A percentile compares a stretch with the other conserved stretches of the same genome.
These are phyloP conservation scores for Lymantria monacha DNA, from an alignment of 2,888 invertebrate genomes.

Conservation along the genomic window DNA sequence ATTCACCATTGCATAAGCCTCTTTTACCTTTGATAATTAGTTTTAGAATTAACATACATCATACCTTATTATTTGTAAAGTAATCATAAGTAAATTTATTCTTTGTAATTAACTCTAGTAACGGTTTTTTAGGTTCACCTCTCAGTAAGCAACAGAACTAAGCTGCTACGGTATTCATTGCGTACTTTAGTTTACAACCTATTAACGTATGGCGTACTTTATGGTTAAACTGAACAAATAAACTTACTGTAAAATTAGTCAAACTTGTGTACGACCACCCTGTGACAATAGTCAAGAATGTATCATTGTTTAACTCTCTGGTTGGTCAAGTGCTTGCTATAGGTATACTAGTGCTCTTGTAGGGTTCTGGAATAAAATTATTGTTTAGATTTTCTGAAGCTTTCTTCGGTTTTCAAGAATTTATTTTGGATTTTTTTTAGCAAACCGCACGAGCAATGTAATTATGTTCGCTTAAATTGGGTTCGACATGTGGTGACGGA, in stretches of 20 bases:
- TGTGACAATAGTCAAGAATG: not conserved
- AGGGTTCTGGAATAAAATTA: no score
- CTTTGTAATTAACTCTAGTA: constrained; percentile 36
- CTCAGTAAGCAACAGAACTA: constrained; percentile 11
- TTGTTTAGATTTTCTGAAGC: no score
- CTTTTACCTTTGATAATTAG: constrained; percentile 47
- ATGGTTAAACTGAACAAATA: constrained; percentile 9
- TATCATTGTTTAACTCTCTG: no score
- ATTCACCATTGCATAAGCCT: constrained; percentile 11
- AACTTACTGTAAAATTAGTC: not conserved
- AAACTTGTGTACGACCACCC: not conserved
- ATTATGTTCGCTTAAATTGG: no score
- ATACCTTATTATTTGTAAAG: constrained; percentile 45
- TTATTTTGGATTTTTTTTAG: no score
- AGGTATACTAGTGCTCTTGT: no score
- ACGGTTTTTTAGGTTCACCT: constrained; percentile 22
- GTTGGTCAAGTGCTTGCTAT: no score
- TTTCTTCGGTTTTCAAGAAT: no score
- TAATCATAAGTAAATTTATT: constrained; percentile 48
- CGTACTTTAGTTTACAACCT: constrained; percentile 22
- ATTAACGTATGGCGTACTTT: constrained; percentile 10
- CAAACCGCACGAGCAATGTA: no score
- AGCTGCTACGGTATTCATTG: not conserved
- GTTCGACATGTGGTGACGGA: no score
- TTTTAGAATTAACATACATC: constrained; percentile 69